These are phyloP conservation scores for Sabatieria punctata DNA, from an alignment of 2,888 invertebrate genomes.

Conservation along the genomic window DNA sequence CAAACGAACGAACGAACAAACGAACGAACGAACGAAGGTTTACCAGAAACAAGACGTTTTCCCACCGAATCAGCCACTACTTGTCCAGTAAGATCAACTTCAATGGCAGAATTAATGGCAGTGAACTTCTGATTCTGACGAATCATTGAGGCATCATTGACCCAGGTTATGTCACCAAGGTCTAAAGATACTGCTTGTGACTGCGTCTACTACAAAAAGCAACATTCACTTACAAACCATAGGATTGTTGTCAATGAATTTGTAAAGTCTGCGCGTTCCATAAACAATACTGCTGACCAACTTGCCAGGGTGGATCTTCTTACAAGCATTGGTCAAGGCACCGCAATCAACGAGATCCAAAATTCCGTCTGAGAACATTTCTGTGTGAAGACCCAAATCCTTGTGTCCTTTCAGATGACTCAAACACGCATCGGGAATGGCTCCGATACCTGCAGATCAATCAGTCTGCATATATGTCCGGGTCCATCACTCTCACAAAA, in stretches of 20 bases:
- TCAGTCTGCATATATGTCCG: too few species aligned
- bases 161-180: slow-evolving; percentile 67
- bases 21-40: too few species aligned
- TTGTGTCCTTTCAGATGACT: too few species aligned
- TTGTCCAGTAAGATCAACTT: too few species aligned
- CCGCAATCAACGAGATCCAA: slow-evolving; percentile 69
- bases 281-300: slow-evolving; percentile 82
- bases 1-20: too few species aligned
- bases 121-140: slow-evolving; percentile 71
- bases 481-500: too few species aligned
- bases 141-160: slow-evolving; percentile 64
- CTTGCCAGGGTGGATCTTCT: slow-evolving; percentile 61
- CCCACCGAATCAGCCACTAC: slow-evolving; percentile 81
- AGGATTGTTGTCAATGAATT: slow-evolving; percentile 85
- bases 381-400: too few species aligned
- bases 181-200: too few species aligned
- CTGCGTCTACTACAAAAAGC: too few species aligned
- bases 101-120: slow-evolving; percentile 84
- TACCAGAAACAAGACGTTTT: slow-evolving; percentile 46
- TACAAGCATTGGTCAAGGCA: slow-evolving; percentile 70
- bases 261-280: slow-evolving; percentile 66
- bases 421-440: too few species aligned
- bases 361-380: too few species aligned
- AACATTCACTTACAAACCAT: slow-evolving; percentile 62
- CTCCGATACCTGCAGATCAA: too few species aligned